Evolutionary conservation across 2,888 invertebrate species (phyloP), one percentile per base, ranked within the genome.

Genomic region (Ochropleura plecta): DNA sequence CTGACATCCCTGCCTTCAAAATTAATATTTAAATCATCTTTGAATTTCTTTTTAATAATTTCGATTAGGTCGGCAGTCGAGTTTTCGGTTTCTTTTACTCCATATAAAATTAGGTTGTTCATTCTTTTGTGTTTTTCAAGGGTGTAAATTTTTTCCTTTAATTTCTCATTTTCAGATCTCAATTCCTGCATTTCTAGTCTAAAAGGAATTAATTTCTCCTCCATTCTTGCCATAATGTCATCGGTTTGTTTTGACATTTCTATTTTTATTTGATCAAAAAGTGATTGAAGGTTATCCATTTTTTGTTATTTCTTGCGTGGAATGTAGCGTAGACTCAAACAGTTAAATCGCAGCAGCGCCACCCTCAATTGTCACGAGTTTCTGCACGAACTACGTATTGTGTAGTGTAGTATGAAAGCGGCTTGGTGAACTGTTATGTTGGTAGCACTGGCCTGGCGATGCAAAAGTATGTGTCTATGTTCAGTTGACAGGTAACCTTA

Each of bases 181-280:
- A 59, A 6, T 59, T 30, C 59, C 40, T 59, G 40, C 14, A 59
- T 59, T 40, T 40, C 40, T 7, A 5, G 59, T 40, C 12, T 59
- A 40, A 59, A 40, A 12, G 59, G 59, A 12, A 16, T 6, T 59
- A 59, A 14, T 59, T 59, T 59, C 5, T 59, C 40, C 14, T 59
- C 59, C 6, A 59, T 40, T n/a, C n/a, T n/a, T n/a, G n/a, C n/a
- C n/a, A n/a, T n/a, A n/a, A n/a, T n/a, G n/a, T n/a, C n/a, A n/a
- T 40, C 40, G 40, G 59, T 59, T 59, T 59, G 59, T 12, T 59
- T 59, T 59, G 59, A 40, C 59, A 59, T 59, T 40, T 59, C 59
- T 1, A 59, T 4, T 59, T 59, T 59, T 14, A 59, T 59, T 59
- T 59, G 59, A 5, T 59, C 59, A 0, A 59, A 14, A 14, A 59